Evolutionary conservation across 2,113 vertebrate genomes (phyloP).

Genomic region (Xiphophorus couchianus): DNA sequence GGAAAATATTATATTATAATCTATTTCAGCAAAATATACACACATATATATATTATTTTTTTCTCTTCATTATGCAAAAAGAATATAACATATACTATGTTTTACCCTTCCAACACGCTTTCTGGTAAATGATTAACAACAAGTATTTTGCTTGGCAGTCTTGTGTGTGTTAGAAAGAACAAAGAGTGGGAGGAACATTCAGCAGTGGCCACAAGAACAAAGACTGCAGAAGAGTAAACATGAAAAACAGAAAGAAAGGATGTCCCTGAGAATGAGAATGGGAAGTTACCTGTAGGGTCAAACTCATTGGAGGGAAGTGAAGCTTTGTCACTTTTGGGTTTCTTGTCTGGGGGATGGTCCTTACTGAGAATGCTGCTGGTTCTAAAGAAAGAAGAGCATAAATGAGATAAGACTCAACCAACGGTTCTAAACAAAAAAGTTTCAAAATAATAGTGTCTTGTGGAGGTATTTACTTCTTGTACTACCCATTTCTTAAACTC

Average conservation of each 20-base stretch:
- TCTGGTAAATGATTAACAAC: conserved; percentile 31
- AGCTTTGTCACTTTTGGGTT: conserved; percentile 88
- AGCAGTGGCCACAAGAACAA: not conserved
- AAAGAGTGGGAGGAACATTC: not conserved
- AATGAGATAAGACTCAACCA: not conserved
- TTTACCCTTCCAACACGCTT: conserved; percentile 50
- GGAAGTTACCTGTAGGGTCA: conserved; percentile 81
- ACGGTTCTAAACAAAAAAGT: too few relatives aligned
- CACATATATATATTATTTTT: too few relatives aligned
- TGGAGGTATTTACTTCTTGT: too few relatives aligned
- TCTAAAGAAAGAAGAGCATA: conserved; percentile 79
- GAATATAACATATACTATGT: conserved; percentile 12
- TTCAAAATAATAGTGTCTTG: too few relatives aligned
- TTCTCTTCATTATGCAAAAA: conserved; percentile 9
- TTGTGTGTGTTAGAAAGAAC: conserved; percentile 18
- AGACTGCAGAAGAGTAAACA: not conserved
- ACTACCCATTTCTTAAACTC: too few relatives aligned
- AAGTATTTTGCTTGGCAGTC: conserved; percentile 16
- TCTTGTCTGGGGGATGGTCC: conserved; percentile 96
- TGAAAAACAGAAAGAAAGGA: not conserved
- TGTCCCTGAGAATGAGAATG: conserved; percentile 2
- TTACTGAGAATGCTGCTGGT: conserved; percentile 93
- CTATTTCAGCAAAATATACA: too few relatives aligned
- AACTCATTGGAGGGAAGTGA: conserved; percentile 76
- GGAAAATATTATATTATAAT: too few relatives aligned